Evolutionary conservation across 2,797 vertebrate genomes (phyloP), one percentile per base, ranked within the genome.

Genomic region (Crypturellus tataupa): DNA sequence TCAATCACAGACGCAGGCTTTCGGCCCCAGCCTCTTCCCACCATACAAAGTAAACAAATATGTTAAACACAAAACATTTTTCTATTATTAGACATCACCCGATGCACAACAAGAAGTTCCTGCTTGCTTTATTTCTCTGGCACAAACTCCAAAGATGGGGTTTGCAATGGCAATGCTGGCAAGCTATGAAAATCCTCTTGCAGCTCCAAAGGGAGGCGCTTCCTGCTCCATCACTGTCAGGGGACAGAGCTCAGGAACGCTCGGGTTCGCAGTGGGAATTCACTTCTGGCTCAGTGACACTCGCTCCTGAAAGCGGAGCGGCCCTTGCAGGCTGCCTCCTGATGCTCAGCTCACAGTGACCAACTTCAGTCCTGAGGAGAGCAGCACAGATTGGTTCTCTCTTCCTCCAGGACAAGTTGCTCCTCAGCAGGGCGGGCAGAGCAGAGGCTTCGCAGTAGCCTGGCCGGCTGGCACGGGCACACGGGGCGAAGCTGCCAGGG

Each of bases 1-100:
- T 58, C 4, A 1, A 75, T 27, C 0, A 0, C 6, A 27, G 55
- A 46, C 3, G 23, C 82, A 80, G 82, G 44, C 37, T 60, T 13
- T 77, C 72, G 47, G 58, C 40, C 35, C 64, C n/a, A 31, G 1
- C 18, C 51, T 71, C 58, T 68, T 77, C 53, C 44, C 31, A 23
- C n/a, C 7, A 5, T 6, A 15, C 49, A 75, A 88, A 80, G 49
- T 92, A 58, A 85, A 37, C 51, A 59, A 27, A n/a, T 64, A 79
- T 40, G 76, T 56, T 40, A 46, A 86, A 91, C 44, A 68, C 3
- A 18, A 87, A 87, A 53, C 29, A 1, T 8, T 58, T 25, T 21
- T 56, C 70, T 71, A 58, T 83, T 83, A 64, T 82, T 58, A 70
- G 91, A 71, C 10, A 70, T 69, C 80, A 68, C 55, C 72, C 83